Base-by-base conservation (phyloP, 37 sponge, comb jelly and placozoan genomes). In the Oscarella lobularis region DNA sequence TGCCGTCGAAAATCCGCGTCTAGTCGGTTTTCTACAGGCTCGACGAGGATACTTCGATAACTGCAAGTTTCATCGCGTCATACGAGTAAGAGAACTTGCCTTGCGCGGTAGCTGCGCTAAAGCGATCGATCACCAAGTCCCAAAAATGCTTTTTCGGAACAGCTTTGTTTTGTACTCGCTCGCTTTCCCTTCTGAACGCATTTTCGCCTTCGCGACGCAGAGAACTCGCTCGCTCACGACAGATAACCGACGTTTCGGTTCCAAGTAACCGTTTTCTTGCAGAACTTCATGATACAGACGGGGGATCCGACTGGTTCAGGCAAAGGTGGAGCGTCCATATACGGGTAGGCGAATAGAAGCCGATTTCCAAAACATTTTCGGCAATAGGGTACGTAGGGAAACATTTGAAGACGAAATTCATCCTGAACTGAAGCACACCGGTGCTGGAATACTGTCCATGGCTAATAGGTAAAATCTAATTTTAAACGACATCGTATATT, bases 221-320 rank as follows among this genome's bases (percentile, higher is more conserved):
- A n/a, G n/a, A n/a, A n/a, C n/a, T n/a, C n/a, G n/a, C n/a, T n/a
- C n/a, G n/a, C n/a, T n/a, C n/a, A n/a, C n/a, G n/a, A n/a, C n/a
- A n/a, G n/a, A n/a, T n/a, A n/a, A n/a, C n/a, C n/a, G n/a, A n/a
- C n/a, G n/a, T n/a, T n/a, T n/a, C n/a, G n/a, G n/a, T n/a, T n/a
- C n/a, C n/a, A n/a, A n/a, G n/a, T n/a, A n/a, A n/a, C n/a, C n/a
- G n/a, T n/a, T n/a, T n/a, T 68, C 31, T 14, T 27, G 33, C 0
- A 89, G 90, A 89, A 90, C 34, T 97, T 97, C 71, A 91, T 98
- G 86, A 84, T 93, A n/a, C 99, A 98, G 68, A 84, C 91, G 33
- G 99, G 99, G 35, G 99, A 98, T 66, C 99, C 99, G 30, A 98
- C 99, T 0, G 99, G 92, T 2, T 94, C 99, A 39, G 99, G 99